Base-by-base conservation (phyloP, 2,888 invertebrate species). In the Vanessa cardui region DNA sequence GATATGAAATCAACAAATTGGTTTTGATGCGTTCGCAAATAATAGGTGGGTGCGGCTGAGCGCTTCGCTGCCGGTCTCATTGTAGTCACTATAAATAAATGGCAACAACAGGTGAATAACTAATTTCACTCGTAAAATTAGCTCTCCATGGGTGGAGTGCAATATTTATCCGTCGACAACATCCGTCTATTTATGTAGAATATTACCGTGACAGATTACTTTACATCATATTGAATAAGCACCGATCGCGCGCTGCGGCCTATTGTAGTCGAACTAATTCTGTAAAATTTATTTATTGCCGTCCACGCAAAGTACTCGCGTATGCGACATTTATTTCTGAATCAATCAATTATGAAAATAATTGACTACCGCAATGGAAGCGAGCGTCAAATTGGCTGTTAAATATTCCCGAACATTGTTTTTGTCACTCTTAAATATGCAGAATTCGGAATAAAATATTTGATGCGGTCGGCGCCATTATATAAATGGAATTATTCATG, bases 31-130 rank as follows among this genome's bases (percentile, higher is more conserved):
- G 81, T 83, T 80, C 77, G 83, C 85, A 80, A 85, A 90, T 88
- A 88, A 89, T 86, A 82, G 84, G 82, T 78, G 83, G 90, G 90
- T 79, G 87, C 84, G 89, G 86, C 85, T 80, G 86, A 73, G 81
- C 78, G 81, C 86, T 85, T 76, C 83, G 81, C 81, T 86, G 87
- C 82, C 82, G 83, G 62, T 73, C 81, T 78, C 86, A 89, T 92
- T 92, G 92, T 92, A 80, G 78, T 83, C 82, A 77, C 84, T 87
- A 86, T 88, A 88, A 79, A 90, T 90, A 92, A 92, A 92, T 90
- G 88, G 86, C 90, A 91, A 90, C 90, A 90, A 90, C 92, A 92
- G 92, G 92, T 92, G 90, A 92, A 90, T 90, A 87, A 90, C 89
- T 92, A 90, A 92, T 92, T 92, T 92, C 88, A 88, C 89, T 90